Conservation (phyloP, 2,113 vertebrate genomes). For the Synodontis membranacea region DNA sequence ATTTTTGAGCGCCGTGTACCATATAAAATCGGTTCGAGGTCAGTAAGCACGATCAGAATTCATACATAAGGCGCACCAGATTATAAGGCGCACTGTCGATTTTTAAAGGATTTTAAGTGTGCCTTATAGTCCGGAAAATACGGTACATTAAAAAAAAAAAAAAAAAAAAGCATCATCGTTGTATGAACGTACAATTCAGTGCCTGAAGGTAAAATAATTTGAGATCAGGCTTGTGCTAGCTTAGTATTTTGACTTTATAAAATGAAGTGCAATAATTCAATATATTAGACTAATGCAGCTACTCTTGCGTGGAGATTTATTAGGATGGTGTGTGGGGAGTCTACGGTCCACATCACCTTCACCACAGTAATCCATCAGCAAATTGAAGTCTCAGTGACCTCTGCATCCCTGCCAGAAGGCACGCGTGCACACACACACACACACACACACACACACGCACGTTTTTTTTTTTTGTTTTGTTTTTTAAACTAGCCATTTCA, state of each 20-base stretch:
- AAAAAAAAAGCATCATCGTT: background rate
- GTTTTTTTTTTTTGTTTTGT: background rate
- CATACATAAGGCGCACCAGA: no score
- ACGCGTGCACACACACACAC: background rate
- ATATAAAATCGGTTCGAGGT: no score
- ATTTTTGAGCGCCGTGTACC: no score
- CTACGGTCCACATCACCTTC: conserved; percentile 1
- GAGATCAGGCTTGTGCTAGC: background rate
- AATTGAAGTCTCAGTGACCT: conserved; percentile 16
- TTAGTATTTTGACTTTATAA: background rate
- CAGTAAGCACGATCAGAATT: no score
- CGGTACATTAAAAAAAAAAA: no score
- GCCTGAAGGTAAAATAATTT: background rate
- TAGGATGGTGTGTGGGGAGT: background rate
- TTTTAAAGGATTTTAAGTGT: no score
- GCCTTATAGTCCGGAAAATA: no score
- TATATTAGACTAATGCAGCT: background rate
- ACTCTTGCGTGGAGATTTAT: background rate
- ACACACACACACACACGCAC: background rate
- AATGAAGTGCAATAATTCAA: background rate
- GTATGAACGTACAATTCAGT: background rate
- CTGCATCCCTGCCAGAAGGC: background rate
- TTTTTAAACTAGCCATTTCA: background rate
- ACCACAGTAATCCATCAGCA: background rate
- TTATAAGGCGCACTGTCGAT: no score